These are phyloP conservation scores for Geotrypetes seraphini DNA, from an alignment of 2,797 vertebrate genomes.

Conservation along the genomic window DNA sequence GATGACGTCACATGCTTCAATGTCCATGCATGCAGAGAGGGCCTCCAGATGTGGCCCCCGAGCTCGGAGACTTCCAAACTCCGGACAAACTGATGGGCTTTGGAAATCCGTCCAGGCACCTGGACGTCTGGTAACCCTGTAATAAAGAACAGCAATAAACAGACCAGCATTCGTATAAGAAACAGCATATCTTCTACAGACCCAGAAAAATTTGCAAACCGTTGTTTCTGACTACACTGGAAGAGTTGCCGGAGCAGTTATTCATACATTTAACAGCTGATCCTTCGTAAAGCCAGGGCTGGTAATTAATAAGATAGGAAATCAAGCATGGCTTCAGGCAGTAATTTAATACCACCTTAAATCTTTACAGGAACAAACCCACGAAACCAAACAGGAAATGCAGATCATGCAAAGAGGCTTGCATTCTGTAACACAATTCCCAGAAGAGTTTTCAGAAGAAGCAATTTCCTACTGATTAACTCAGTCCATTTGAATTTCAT, in stretches of 20 bases:
- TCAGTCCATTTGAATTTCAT: constrained; percentile 31
- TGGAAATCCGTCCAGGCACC: no score
- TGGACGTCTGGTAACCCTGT: no score
- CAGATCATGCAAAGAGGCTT: constrained; percentile 28
- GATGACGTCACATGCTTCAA: no score
- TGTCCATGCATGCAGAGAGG: no score
- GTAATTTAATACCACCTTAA: constrained; percentile 36
- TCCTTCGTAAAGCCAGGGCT: constrained; percentile 34
- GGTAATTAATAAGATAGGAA: constrained; percentile 39
- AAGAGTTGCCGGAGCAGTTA: constrained; percentile 19
- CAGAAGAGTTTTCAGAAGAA: constrained; percentile 15
- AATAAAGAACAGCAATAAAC: no score
- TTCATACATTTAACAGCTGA: constrained; percentile 34
- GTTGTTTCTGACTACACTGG: constrained; percentile 11
- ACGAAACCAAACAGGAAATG: constrained; percentile 33
- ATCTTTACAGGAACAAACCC: constrained; percentile 29
- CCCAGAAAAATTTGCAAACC: constrained; percentile 11
- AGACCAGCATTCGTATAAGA: no score
- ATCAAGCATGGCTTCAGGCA: constrained; percentile 31
- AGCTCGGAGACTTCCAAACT: no score
- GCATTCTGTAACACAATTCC: constrained; percentile 31
- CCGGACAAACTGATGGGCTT: no score
- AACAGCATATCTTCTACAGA: neutral
- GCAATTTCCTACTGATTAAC: constrained; percentile 36
- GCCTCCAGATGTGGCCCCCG: no score